These are phyloP conservation scores for Eustalomyia histrio DNA, from an alignment of 2,888 invertebrate genomes.

Conservation along the genomic window DNA sequence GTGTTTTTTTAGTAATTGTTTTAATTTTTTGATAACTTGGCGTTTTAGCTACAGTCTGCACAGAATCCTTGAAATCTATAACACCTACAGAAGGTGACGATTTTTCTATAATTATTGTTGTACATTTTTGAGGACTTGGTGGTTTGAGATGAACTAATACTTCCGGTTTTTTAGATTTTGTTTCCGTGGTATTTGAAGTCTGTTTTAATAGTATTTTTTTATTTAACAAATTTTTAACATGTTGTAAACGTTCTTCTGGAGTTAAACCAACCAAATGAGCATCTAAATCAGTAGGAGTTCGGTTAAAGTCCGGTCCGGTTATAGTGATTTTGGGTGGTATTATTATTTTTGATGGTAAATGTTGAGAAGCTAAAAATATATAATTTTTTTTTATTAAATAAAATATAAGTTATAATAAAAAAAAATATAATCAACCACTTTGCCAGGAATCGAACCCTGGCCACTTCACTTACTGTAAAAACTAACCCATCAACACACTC, in stretches of 20 bases:
- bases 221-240: constrained; percentile 67
- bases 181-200: not conserved
- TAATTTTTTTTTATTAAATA: not conserved
- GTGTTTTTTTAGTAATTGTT: too few species aligned
- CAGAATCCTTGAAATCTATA: too few species aligned
- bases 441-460: constrained; percentile 52
- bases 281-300: constrained; percentile 18
- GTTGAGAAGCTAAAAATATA: constrained; percentile 38
- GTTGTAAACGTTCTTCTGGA: constrained; percentile 59
- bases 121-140: not conserved
- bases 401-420: not conserved
- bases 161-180: not conserved
- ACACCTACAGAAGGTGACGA: too few species aligned
- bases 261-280: constrained; percentile 11
- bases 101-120: too few species aligned
- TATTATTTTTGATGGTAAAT: constrained; percentile 40
- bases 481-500: constrained; percentile 6
- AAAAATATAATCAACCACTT: too few species aligned
- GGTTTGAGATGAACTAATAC: constrained; percentile 22
- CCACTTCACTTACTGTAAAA: not conserved
- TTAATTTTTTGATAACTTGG: too few species aligned
- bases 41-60: too few species aligned
- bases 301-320: constrained; percentile 63
- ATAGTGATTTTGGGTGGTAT: constrained; percentile 68
- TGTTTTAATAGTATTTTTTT: constrained; percentile 60